A percentile compares a stretch with the other conserved stretches of the same genome.
phyloP scores from a whole-genome alignment of 2,113 vertebrate genomes.

The Lucifuga dentata region DNA sequence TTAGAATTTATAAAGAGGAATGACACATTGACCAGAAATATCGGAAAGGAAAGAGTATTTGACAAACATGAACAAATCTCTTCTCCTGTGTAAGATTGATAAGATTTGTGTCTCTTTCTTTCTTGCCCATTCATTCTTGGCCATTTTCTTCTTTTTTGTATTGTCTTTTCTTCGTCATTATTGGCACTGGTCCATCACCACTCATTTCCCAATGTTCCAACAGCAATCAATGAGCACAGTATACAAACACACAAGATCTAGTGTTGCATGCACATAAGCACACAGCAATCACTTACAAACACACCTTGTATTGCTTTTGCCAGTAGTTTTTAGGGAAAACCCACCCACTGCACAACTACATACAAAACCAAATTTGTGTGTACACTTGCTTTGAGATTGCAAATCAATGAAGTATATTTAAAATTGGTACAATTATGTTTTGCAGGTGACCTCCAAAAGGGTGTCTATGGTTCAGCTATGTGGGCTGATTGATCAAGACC shows the following conservation, averaged over 20 bases:
- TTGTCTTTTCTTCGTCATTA: slow-evolving; percentile 47
- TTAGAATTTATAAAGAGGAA: slow-evolving; percentile 48
- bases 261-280: slow-evolving; percentile 19
- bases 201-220: slow-evolving; percentile 33
- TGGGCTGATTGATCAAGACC: too few relatives aligned
- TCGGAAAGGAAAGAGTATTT: slow-evolving; percentile 58
- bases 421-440: too few relatives aligned
- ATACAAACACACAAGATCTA: slow-evolving; percentile 2
- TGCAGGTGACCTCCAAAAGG: too few relatives aligned
- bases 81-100: slow-evolving; percentile 69
- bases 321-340: slow-evolving; percentile 21
- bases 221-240: slow-evolving; percentile 48
- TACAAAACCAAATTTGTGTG: too few relatives aligned
- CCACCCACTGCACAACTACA: too few relatives aligned
- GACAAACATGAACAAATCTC: slow-evolving; percentile 69
- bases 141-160: slow-evolving; percentile 41
- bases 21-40: slow-evolving; percentile 43
- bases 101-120: slow-evolving; percentile 54
- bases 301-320: slow-evolving; percentile 24
- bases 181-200: slow-evolving; percentile 53
- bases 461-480: too few relatives aligned
- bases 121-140: too few relatives aligned
- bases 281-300: slow-evolving; percentile 31
- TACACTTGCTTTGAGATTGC: too few relatives aligned
- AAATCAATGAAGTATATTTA: too few relatives aligned